These are phyloP conservation scores for Tragelaphus imberbis DNA, from an alignment of 2,113 vertebrate genomes.

Conservation along the genomic window DNA sequence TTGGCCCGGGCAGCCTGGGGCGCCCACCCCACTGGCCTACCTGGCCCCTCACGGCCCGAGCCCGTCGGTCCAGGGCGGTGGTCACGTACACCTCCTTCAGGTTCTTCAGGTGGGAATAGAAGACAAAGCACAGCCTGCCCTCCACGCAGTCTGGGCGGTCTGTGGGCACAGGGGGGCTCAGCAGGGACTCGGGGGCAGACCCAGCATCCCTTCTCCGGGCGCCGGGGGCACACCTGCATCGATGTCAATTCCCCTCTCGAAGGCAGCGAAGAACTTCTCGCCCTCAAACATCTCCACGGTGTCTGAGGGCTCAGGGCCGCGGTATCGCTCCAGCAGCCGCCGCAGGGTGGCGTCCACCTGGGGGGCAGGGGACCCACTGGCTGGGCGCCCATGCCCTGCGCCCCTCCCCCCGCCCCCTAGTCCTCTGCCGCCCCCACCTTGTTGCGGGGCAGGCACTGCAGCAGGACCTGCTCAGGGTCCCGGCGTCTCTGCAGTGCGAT, in stretches of 20 bases:
- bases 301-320: conserved; percentile 95
- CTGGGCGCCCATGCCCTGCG: accelerated
- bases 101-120: conserved; percentile 95
- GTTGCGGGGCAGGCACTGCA: conserved; percentile 91
- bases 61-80: conserved; percentile 80
- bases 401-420: accelerated
- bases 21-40: conserved; percentile 71
- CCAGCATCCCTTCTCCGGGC: accelerated
- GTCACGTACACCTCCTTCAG: conserved; percentile 94
- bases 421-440: conserved; percentile 79
- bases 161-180: conserved; percentile 60
- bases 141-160: conserved; percentile 92
- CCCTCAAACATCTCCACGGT: conserved; percentile 94
- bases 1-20: accelerated
- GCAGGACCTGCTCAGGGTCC: conserved; percentile 91
- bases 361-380: accelerated
- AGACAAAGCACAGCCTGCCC: conserved; percentile 90
- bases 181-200: accelerated
- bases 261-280: conserved; percentile 96
- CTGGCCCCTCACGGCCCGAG: conserved; percentile 90
- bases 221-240: conserved; percentile 81
- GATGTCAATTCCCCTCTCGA: conserved; percentile 91
- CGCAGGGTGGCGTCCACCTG: conserved; percentile 87
- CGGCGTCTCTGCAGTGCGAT: conserved; percentile 91
- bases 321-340: conserved; percentile 86